phyloP scores from a whole-genome alignment of 2,797 vertebrate species.

The Acanthurus leucopareius region DNA sequence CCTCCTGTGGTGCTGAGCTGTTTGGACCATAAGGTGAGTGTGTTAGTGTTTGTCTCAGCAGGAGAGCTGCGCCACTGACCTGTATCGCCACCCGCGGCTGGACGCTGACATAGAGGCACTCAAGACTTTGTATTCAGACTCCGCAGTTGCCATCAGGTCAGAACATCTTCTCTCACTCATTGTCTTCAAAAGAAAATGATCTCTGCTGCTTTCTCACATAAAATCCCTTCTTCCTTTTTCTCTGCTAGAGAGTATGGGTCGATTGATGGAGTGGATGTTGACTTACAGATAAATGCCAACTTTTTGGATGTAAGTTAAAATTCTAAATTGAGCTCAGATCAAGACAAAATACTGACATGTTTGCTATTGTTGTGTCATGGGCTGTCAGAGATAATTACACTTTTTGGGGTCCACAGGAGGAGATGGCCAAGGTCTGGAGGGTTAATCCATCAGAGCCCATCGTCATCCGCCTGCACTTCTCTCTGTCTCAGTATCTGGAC shows the following conservation, averaged over 20 bases:
- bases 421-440: slow-evolving; percentile 93
- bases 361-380: background rate
- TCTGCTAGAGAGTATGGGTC: slow-evolving; percentile 89
- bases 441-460: slow-evolving; percentile 93
- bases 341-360: background rate
- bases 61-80: slow-evolving; percentile 90
- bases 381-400: background rate
- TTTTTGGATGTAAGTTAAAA: slow-evolving; percentile 90
- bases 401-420: slow-evolving; percentile 83
- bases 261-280: slow-evolving; percentile 94
- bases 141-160: slow-evolving; percentile 91
- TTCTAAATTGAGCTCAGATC: background rate
- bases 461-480: slow-evolving; percentile 92
- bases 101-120: slow-evolving; percentile 92
- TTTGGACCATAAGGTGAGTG: slow-evolving; percentile 47
- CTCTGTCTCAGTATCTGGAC: slow-evolving; percentile 94
- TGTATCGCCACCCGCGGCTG: slow-evolving; percentile 92
- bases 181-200: background rate
- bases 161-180: background rate
- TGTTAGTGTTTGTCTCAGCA: slow-evolving; percentile 75
- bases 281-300: slow-evolving; percentile 91
- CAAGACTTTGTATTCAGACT: slow-evolving; percentile 93
- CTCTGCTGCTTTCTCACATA: background rate
- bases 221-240: slow-evolving; percentile 2
- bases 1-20: slow-evolving; percentile 44